Evolutionary conservation across 2,113 vertebrate species (phyloP), one percentile per base, ranked within the genome.

Genomic region (Tautogolabrus adspersus): DNA sequence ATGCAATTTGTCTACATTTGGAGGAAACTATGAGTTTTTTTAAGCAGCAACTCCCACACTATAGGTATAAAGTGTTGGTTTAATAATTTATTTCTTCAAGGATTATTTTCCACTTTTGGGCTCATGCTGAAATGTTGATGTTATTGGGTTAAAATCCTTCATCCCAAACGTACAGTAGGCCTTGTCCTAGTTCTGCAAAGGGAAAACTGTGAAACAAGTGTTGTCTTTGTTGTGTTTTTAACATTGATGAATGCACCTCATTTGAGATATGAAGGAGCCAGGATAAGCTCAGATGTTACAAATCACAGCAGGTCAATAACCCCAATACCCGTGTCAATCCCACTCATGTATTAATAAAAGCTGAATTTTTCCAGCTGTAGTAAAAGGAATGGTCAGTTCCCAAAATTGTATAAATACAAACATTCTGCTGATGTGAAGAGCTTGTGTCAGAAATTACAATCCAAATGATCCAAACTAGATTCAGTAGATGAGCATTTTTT

Each of bases 101-200:
- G 19, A 40, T 55, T 60, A 22, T 71, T 70, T 57, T 74, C 74
- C 77, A 86, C 59, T 83, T 85, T 66, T 13, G 8, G 6, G 15
- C 6, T 55, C n/a, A 0, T 15, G 66, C 38, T 44, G 26, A 64
- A 61, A 59, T 59, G 19, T 44, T 63, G 57, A 82, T 15, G 1
- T 42, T 78, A 52, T 9, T 61, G 46, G 65, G 66, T 78, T 75
- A 52, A 65, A 78, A 72, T 62, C 22, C 1, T 9, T 51, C 42
- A 66, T 54, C 2, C 15, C 22, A 34, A 38, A 55, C 54, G 7
- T 69, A 26, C 26, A 26, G 3, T 34, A 18, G 63, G 59, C 21
- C 55, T 54, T 76, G 67, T 59, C 60, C 81, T 55, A 59, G 47
- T 78, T 88, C 44, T 71, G 15, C 52, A 38, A 0, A 1, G 2